Base-by-base conservation (phyloP, 2,113 vertebrate species). In the Aplodontia rufa region DNA sequence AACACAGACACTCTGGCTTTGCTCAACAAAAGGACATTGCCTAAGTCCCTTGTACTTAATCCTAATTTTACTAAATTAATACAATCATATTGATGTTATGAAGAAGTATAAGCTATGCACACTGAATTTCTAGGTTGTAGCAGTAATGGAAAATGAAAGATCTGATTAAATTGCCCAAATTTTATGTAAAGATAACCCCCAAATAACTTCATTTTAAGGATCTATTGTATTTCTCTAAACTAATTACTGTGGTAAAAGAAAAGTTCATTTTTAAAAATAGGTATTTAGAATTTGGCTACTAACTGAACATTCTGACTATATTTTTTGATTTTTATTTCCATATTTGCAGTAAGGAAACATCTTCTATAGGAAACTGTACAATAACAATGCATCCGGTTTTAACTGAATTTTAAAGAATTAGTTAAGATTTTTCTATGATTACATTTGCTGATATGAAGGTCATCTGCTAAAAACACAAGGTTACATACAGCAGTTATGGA, bases 181-280 rank as follows among this genome's bases (percentile, higher is more conserved):
- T 47, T 87, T 64, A 37, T 12, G 17, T 49, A 69, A 62, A 76
- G 72, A 32, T 80, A 89, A 86, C 40, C 75, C 55, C 86, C 91
- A 58, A 66, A 66, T 75, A 42, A 78, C 60, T 81, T 93, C 51
- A 78, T 84, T 30, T 72, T 58, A 93, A 68, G 47, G 30, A 60
- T 75, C 58, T 45, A 71, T 12, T 95, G 69, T 42, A 47, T 60
- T 80, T 87, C 81, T 75, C 83, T 47, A 82, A 82, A 85, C 68
- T 12, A 79, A 91, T 37, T 84, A 66, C 76, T 42, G 47, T 32
- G 49, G 40, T 37, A 42, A 95, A 83, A 92, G 19, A 8, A 16
- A 86, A 94, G 32, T 78, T 49, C 45, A 80, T 30, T 87, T 96
- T 86, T 86, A 26, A 26, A 79, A 95, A 60, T 8, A 14, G 16